Percentiles rank a stretch among this genome's conserved stretches.
phyloP scores from a whole-genome alignment of 2,888 invertebrate species.

The Anodontia alba region DNA sequence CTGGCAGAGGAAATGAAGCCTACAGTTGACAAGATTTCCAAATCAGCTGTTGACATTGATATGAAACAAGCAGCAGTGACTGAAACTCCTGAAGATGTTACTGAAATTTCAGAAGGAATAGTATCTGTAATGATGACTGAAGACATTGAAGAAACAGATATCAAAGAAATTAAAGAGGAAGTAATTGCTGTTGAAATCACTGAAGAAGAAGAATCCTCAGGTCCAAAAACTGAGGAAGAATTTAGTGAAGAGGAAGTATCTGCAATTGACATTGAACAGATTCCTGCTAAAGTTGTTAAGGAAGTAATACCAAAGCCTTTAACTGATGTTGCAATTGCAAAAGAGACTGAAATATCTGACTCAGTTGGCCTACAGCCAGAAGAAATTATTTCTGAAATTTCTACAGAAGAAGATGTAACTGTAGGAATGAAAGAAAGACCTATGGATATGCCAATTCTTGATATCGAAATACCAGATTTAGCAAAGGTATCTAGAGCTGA shows the following conservation, averaged over 20 bases:
- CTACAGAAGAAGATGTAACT: background rate
- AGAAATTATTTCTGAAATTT: background rate
- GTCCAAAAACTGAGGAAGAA: slow-evolving; percentile 6
- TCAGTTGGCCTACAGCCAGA: background rate
- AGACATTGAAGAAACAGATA: slow-evolving; percentile 3
- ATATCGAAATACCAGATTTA: slow-evolving; percentile 28
- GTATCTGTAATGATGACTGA: background rate
- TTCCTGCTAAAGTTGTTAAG: background rate
- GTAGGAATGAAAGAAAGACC: slow-evolving; percentile 27
- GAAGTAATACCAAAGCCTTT: background rate
- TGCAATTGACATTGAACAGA: slow-evolving; percentile 2
- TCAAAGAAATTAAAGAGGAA: background rate
- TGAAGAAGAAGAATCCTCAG: background rate
- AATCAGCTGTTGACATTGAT: slow-evolving; percentile 14
- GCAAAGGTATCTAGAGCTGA: slow-evolving; percentile 13
- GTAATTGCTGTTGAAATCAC: background rate
- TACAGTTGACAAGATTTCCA: slow-evolving; percentile 30
- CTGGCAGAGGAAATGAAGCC: slow-evolving; percentile 8
- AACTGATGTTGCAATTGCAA: background rate
- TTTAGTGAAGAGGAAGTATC: slow-evolving; percentile 11
- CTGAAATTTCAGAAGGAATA: slow-evolving; percentile 13
- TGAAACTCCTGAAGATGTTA: slow-evolving; percentile 16
- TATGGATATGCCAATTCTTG: slow-evolving; percentile 9
- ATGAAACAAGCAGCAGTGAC: slow-evolving; percentile 17
- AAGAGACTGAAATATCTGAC: background rate